Evolutionary conservation across 2,113 vertebrate species (phyloP).

Genomic region (Pristiophorus japonicus): DNA sequence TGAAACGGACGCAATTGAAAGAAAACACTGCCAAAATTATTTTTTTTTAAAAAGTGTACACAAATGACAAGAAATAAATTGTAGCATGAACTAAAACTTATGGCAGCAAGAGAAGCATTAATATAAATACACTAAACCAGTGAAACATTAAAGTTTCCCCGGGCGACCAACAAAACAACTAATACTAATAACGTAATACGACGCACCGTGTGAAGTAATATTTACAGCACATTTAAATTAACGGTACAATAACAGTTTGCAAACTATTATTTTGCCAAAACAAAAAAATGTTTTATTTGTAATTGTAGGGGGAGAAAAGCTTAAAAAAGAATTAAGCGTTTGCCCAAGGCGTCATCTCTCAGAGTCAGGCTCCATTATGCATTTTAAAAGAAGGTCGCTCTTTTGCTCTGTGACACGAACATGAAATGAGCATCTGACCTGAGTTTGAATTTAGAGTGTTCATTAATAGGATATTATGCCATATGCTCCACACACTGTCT

Average conservation of each 20-base stretch:
- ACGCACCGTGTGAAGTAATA: neutral
- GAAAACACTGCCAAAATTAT: neutral
- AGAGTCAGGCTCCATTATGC: slow-evolving; percentile 57
- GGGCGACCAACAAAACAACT: neutral
- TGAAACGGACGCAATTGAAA: neutral
- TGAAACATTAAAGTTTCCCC: neutral
- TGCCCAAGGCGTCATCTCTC: slow-evolving; percentile 54
- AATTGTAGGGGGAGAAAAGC: slow-evolving; percentile 47
- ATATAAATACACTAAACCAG: neutral
- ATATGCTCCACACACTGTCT: slow-evolving; percentile 95
- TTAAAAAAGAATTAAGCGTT: slow-evolving; percentile 63
- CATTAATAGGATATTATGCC: slow-evolving; percentile 99
- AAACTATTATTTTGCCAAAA: slow-evolving; percentile 29
- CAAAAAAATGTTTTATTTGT: slow-evolving; percentile 20
- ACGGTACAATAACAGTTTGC: slow-evolving; percentile 3
- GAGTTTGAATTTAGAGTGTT: slow-evolving; percentile 99
- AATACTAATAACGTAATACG: neutral
- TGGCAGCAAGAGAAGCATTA: neutral
- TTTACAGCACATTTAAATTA: neutral
- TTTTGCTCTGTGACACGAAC: slow-evolving; percentile 70
- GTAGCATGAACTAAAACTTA: neutral
- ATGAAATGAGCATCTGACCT: slow-evolving; percentile 91
- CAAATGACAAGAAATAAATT: neutral
- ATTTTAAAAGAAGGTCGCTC: slow-evolving; percentile 77
- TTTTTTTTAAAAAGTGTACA: neutral